Evolutionary conservation across 2,797 vertebrate species (phyloP).

Genomic region (Enteromius thamalakanensis): DNA sequence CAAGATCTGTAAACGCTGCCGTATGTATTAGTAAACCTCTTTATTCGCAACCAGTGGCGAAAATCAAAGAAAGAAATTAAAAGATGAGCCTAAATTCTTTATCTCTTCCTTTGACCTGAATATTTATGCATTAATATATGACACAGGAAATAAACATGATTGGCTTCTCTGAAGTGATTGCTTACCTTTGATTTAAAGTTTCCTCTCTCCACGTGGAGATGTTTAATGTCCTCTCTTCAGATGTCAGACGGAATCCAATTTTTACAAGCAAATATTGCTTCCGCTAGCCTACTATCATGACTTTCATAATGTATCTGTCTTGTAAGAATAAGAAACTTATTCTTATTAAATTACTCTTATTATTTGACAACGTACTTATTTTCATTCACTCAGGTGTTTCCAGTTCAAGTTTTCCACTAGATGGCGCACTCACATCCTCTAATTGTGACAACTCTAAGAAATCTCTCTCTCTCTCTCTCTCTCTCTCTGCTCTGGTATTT

Average conservation of each 20-base stretch:
- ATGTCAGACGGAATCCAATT: neutral
- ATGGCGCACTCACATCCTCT: neutral
- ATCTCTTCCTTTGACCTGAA: neutral
- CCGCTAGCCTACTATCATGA: neutral
- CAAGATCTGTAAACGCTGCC: neutral
- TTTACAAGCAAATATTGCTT: neutral
- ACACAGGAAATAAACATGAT: neutral
- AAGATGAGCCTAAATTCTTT: neutral
- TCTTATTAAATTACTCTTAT: neutral
- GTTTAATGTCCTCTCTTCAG: neutral
- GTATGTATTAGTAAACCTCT: neutral
- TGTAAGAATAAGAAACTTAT: neutral
- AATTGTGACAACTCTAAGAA: neutral
- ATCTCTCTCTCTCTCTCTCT: neutral
- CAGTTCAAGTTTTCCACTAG: slow-evolving; percentile 1
- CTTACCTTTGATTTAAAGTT: slow-evolving; percentile 29
- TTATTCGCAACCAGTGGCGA: neutral
- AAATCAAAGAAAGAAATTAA: neutral
- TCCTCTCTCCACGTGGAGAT: slow-evolving; percentile 18
- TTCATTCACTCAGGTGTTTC: neutral
- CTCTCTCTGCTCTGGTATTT: neutral
- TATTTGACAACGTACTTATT: neutral
- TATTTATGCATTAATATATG: neutral
- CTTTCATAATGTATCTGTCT: neutral
- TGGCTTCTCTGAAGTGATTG: neutral